Percentiles rank a stretch among this genome's conserved stretches.
Evolutionary conservation across 2,888 invertebrate genomes (phyloP).

Genomic region (Sinohyriopsis cumingii): DNA sequence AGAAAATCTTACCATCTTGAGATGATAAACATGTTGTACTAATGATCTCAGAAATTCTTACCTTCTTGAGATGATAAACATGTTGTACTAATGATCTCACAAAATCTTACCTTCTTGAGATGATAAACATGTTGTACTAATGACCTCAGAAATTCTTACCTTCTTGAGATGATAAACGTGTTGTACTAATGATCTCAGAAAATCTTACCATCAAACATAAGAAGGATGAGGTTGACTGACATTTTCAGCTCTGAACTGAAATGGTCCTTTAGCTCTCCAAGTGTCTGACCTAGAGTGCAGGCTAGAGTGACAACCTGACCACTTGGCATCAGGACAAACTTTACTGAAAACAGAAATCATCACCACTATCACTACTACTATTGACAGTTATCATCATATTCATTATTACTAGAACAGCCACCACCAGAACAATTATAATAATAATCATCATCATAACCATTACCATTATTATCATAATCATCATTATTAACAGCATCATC

Average conservation of each 20-base stretch:
- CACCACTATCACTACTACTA: background rate
- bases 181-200: background rate
- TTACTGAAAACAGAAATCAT: constrained; percentile 58
- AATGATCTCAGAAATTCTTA: too few relatives aligned
- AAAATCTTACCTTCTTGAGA: too few relatives aligned
- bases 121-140: too few relatives aligned
- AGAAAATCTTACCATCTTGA: too few relatives aligned
- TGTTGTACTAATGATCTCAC: too few relatives aligned
- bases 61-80: too few relatives aligned
- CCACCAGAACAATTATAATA: background rate
- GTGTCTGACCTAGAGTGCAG: constrained; percentile 66
- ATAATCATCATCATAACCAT: background rate
- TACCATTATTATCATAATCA: background rate
- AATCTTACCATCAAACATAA: constrained; percentile 67
- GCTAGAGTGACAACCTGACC: constrained; percentile 69
- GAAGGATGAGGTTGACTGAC: constrained; percentile 59
- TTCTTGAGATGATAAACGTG: too few relatives aligned
- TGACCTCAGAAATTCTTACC: too few relatives aligned
- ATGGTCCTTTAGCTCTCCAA: constrained; percentile 65
- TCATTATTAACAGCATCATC: background rate
- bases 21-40: too few relatives aligned
- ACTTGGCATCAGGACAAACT: constrained; percentile 70
- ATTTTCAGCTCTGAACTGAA: constrained; percentile 69
- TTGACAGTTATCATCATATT: background rate
- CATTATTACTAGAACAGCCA: background rate